Evolutionary conservation across 2,888 invertebrate genomes (phyloP).

Genomic region (Schizaphis graminum): DNA sequence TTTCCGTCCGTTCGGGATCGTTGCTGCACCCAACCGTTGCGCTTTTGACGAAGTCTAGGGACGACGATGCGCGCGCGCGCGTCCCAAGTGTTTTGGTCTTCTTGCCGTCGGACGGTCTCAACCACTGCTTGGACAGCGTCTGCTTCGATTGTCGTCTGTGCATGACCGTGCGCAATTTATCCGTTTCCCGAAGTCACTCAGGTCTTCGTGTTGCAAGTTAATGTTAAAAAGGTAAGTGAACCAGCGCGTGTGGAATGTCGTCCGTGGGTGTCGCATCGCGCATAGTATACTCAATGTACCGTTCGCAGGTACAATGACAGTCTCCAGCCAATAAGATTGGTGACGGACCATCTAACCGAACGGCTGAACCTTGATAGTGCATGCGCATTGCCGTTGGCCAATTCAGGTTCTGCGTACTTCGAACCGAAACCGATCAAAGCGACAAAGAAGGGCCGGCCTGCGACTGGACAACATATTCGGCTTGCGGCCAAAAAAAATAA

Average conservation of each 20-base stretch:
- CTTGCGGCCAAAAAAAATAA: conserved; percentile 52
- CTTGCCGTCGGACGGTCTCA: conserved; percentile 23
- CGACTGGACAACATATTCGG: conserved; percentile 46
- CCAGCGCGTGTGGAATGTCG: background rate
- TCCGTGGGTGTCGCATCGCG: background rate
- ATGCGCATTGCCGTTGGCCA: background rate
- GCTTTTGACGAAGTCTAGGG: background rate
- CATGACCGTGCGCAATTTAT: background rate
- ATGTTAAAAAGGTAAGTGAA: conserved; percentile 63
- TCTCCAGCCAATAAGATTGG: conserved; percentile 68
- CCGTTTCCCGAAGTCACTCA: conserved; percentile 3
- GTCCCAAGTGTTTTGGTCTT: background rate
- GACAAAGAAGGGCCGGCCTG: background rate
- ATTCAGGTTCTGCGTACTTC: background rate
- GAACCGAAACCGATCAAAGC: conserved; percentile 14
- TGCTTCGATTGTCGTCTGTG: background rate
- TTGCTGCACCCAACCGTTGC: background rate
- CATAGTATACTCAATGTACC: background rate
- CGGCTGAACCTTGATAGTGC: conserved; percentile 68
- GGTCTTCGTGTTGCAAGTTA: conserved; percentile 54
- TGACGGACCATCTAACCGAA: conserved; percentile 68
- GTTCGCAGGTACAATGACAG: conserved; percentile 55
- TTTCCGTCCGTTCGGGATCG: background rate
- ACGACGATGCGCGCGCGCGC: conserved; percentile 33
- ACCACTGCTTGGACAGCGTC: background rate